phyloP scores from a whole-genome alignment of 2,888 invertebrate species.

The Lydus trimaculatus region DNA sequence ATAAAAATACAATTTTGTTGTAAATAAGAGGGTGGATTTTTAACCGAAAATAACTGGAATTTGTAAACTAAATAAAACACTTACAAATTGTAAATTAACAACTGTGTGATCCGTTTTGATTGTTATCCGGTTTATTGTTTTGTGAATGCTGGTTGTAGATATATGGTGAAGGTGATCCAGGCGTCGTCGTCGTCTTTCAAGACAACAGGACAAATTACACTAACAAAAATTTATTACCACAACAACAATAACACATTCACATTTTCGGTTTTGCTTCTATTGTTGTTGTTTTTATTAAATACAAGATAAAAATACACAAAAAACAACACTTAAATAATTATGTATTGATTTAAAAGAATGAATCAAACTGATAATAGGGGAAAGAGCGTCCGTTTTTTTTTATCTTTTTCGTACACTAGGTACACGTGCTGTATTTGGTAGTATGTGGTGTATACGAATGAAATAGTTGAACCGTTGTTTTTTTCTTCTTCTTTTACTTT shows the following conservation, averaged over 20 bases:
- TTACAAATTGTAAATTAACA: neutral
- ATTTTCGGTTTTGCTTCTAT: neutral
- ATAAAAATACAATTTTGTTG: no score
- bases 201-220: slow-evolving; percentile 41
- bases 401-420: neutral
- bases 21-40: neutral
- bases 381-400: neutral
- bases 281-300: neutral
- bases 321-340: neutral
- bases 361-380: neutral
- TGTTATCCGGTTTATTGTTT: slow-evolving; percentile 10
- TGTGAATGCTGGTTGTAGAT: neutral
- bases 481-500: neutral
- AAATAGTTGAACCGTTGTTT: neutral
- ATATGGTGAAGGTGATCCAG: slow-evolving; percentile 11
- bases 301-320: neutral
- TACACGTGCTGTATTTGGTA: neutral
- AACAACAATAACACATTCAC: neutral
- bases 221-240: slow-evolving; percentile 56
- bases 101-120: slow-evolving; percentile 9
- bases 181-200: slow-evolving; percentile 3
- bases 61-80: neutral
- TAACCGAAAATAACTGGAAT: neutral
- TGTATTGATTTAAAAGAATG: neutral
- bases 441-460: neutral